Evolutionary conservation across 2,888 invertebrate species (phyloP).

Genomic region (Acanthopleura granulata): DNA sequence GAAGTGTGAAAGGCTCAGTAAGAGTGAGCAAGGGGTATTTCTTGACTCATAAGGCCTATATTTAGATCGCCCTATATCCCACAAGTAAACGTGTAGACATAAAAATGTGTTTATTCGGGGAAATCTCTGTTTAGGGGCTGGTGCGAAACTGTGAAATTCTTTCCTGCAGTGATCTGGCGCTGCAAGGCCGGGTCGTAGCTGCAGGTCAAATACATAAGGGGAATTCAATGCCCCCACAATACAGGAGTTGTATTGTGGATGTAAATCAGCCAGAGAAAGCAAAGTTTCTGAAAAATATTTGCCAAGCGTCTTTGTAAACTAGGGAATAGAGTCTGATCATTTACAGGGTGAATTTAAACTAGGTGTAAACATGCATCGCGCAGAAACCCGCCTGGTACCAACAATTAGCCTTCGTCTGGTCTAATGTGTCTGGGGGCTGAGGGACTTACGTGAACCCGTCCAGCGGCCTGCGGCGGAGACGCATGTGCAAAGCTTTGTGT

Average conservation of each 20-base stretch:
- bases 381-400: not conserved
- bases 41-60: too few relatives aligned
- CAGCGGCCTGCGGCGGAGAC: too few relatives aligned
- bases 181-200: not conserved
- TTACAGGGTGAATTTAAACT: slow-evolving; percentile 8
- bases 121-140: not conserved
- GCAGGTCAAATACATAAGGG: slow-evolving; percentile 3
- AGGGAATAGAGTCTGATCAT: not conserved
- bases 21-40: too few relatives aligned
- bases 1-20: too few relatives aligned
- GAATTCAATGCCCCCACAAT: not conserved
- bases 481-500: too few relatives aligned
- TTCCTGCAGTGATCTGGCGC: not conserved
- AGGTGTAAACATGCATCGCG: not conserved
- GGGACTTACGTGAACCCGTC: too few relatives aligned
- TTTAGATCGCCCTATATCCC: too few relatives aligned
- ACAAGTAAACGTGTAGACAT: not conserved
- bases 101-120: slow-evolving; percentile 4
- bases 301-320: slow-evolving; percentile 10
- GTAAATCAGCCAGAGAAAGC: slow-evolving; percentile 4
- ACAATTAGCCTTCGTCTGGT: not conserved
- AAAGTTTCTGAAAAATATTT: slow-evolving; percentile 16
- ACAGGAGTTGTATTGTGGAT: slow-evolving; percentile 4
- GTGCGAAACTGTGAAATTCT: slow-evolving; percentile 18
- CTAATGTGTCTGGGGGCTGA: not conserved